Evolutionary conservation across 2,113 vertebrate genomes (phyloP).

Genomic region (Phrynosoma blainvillii): DNA sequence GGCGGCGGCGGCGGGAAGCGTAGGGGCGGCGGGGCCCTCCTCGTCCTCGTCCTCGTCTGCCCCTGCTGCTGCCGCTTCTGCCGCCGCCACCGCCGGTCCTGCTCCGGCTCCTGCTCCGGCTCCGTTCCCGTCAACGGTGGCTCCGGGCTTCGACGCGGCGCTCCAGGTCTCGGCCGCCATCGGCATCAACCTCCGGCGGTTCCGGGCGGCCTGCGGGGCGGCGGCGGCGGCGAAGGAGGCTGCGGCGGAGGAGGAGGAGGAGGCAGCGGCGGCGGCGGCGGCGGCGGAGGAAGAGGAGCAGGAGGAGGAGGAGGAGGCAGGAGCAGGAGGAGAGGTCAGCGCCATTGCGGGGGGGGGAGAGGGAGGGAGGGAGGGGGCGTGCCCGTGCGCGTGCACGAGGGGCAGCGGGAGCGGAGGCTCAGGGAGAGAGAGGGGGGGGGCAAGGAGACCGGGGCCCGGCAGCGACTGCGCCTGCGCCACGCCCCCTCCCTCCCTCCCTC

Average conservation of each 20-base stretch:
- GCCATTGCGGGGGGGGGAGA: background rate
- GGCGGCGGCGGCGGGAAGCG: constrained; percentile 59
- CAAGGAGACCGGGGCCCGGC: no score
- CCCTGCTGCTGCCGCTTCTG: no score
- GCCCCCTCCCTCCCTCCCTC: no score
- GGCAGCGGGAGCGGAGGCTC: no score
- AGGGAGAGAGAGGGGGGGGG: no score
- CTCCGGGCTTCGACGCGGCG: background rate
- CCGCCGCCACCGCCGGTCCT: no score
- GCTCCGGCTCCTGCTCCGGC: constrained; percentile 22
- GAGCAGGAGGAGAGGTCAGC: background rate
- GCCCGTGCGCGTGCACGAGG: no score
- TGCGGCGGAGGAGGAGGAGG: constrained; percentile 40
- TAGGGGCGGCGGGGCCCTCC: constrained; percentile 64
- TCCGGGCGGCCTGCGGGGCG: constrained; percentile 93
- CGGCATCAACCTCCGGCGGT: constrained; percentile 70
- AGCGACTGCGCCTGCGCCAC: background rate
- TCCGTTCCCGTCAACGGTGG: background rate
- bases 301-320: constrained; percentile 19
- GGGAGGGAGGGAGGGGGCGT: background rate
- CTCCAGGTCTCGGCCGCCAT: background rate
- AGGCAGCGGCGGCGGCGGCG: constrained; percentile 16
- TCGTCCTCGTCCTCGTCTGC: constrained; percentile 28
- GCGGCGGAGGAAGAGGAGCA: constrained; percentile 32
- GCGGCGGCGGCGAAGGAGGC: constrained; percentile 89